A percentile compares a stretch with the other conserved stretches of the same genome.
phyloP scores from a whole-genome alignment of 2,113 vertebrate genomes.

The Dicaeum eximium region DNA sequence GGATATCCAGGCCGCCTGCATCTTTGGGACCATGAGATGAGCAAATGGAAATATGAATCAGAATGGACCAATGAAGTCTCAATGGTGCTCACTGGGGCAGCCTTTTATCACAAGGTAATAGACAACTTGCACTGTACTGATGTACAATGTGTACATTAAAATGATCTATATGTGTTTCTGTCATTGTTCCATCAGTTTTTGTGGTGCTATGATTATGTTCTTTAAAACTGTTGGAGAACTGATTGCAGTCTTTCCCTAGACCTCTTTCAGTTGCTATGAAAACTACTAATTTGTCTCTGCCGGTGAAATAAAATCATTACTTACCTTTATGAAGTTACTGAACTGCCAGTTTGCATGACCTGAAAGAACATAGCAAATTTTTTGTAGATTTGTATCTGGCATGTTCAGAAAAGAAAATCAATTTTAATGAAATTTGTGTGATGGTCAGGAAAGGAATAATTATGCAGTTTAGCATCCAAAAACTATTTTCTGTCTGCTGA shows the following conservation, averaged over 20 bases:
- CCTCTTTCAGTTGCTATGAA: not conserved
- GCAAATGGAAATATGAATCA: slow-evolving; percentile 98
- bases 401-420: not conserved
- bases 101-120: slow-evolving; percentile 95
- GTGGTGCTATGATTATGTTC: not conserved
- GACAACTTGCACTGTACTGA: not conserved
- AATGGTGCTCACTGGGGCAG: slow-evolving; percentile 97
- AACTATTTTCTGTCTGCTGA: not conserved
- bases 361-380: not conserved
- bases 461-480: not conserved
- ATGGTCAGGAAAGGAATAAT: not conserved
- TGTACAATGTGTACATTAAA: not conserved
- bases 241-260: not conserved
- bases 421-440: not conserved
- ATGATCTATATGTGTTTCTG: not conserved
- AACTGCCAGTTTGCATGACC: not conserved
- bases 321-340: not conserved
- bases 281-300: not conserved
- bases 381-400: not conserved
- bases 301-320: not conserved
- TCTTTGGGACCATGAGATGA: slow-evolving; percentile 98
- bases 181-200: not conserved
- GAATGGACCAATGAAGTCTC: slow-evolving; percentile 99
- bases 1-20: slow-evolving; percentile 96
- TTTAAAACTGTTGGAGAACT: not conserved